Evolutionary conservation across 2,113 vertebrate genomes (phyloP), one percentile per base, ranked within the genome.

Genomic region (Plestiodon gilberti): DNA sequence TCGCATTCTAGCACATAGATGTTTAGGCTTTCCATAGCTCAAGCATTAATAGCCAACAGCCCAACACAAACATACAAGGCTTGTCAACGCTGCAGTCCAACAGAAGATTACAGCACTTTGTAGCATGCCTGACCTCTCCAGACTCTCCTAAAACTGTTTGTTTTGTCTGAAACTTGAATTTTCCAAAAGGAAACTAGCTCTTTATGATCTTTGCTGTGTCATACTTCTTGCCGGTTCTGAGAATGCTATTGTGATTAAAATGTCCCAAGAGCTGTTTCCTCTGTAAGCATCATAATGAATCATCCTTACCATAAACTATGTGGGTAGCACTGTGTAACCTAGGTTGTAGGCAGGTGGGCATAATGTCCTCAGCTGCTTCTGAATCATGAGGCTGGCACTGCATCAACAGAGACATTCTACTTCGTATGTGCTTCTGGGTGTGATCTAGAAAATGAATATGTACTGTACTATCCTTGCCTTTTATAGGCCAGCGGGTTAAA

Each of bases 141-240:
- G 82, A 82, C 67, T 87, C 59, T 74, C n/a, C 35, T 28, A 85
- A 91, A 79, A 67, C 83, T 61, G 61, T 38, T 74, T 87, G 38
- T 30, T 84, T 82, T 81, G 38, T 43, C 88, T 75, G 75, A 82
- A 89, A 1, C 0, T 0, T 2, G 18, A 73, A 55, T 35, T 0
- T 0, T 70, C 73, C 57, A 2, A 14, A 67, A 40, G 78, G 85
- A 81, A 80, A 2, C 20, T n/a, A 1, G 0, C 70, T 87, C 38
- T 86, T 81, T 81, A 74, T 14, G 61, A 57, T 48, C 67, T 88
- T 38, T 48, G 20, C 61, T 87, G 52, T 59, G 20, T 48, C 14
- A 20, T 6, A 80, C 28, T 65, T 23, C 48, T 69, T 55, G 62
- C 71, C 33, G 78, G 20, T 83, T 89, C n/a, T 0, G 0, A 62